Conservation (phyloP, 1,140 invertebrate species). For the Heliconius himera region DNA sequence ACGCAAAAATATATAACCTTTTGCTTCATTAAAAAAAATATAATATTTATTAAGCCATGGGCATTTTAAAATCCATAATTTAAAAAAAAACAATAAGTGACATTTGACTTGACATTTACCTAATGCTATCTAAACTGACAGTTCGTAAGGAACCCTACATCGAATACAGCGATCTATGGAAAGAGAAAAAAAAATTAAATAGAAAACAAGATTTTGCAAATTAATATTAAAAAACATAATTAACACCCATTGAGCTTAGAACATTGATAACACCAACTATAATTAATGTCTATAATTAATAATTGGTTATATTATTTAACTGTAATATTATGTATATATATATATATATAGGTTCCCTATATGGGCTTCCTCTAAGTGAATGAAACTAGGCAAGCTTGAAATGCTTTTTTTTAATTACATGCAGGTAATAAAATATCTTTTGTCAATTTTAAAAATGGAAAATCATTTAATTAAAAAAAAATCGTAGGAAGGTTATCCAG, state of each 20-base stretch:
- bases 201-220: neutral
- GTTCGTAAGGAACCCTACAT: neutral
- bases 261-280: conserved; percentile 22
- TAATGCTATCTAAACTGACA: conserved; percentile 9
- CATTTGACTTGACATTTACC: neutral
- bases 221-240: conserved; percentile 6
- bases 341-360: too few relatives aligned
- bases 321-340: too few relatives aligned
- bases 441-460: neutral
- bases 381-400: conserved; percentile 19
- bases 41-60: neutral
- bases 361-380: neutral
- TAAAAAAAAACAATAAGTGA: neutral
- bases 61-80: neutral
- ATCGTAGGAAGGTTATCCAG: neutral
- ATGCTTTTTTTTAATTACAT: conserved; percentile 3
- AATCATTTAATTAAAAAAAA: neutral
- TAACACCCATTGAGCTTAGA: conserved; percentile 27
- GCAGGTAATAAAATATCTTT: neutral
- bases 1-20: neutral
- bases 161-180: neutral
- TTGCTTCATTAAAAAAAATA: neutral
- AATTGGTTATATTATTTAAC: conserved; percentile 24
- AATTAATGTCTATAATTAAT: conserved; percentile 17
- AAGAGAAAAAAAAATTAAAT: neutral